These are phyloP conservation scores for Cichladusa arquata DNA, from an alignment of 2,113 vertebrate species.

Conservation along the genomic window DNA sequence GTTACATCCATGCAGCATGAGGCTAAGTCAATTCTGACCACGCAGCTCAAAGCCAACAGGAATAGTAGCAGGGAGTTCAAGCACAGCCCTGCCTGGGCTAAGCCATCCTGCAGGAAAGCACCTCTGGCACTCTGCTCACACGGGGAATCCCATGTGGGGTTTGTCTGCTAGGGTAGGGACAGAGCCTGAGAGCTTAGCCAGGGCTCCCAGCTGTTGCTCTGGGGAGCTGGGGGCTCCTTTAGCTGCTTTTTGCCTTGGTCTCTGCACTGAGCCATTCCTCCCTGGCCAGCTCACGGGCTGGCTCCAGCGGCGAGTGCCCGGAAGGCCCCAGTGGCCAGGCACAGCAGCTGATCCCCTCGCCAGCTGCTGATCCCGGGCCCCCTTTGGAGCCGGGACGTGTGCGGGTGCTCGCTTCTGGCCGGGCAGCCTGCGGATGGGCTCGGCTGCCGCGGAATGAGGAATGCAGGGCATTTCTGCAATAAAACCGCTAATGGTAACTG, in stretches of 20 bases:
- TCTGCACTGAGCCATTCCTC: background rate
- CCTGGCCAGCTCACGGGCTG: accelerated
- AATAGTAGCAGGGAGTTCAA: accelerated
- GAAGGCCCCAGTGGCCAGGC: background rate
- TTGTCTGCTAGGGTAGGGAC: background rate
- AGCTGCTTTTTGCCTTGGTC: background rate
- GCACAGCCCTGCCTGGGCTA: background rate
- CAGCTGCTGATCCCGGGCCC: background rate
- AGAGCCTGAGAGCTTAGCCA: background rate
- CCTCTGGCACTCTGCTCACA: background rate
- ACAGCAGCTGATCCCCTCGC: background rate
- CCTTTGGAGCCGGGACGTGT: background rate
- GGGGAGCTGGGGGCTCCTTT: background rate
- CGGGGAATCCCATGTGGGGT: accelerated
- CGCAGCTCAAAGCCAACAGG: background rate
- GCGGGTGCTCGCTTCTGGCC: background rate
- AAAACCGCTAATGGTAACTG: background rate
- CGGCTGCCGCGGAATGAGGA: background rate
- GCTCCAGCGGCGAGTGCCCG: background rate
- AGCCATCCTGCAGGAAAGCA: background rate
- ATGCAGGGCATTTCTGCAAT: background rate
- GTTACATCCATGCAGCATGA: background rate
- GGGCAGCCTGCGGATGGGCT: background rate
- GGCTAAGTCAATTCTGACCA: background rate
- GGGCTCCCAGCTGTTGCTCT: background rate